phyloP scores from a whole-genome alignment of 2,797 vertebrate species.

The Astyanax mexicanus region DNA sequence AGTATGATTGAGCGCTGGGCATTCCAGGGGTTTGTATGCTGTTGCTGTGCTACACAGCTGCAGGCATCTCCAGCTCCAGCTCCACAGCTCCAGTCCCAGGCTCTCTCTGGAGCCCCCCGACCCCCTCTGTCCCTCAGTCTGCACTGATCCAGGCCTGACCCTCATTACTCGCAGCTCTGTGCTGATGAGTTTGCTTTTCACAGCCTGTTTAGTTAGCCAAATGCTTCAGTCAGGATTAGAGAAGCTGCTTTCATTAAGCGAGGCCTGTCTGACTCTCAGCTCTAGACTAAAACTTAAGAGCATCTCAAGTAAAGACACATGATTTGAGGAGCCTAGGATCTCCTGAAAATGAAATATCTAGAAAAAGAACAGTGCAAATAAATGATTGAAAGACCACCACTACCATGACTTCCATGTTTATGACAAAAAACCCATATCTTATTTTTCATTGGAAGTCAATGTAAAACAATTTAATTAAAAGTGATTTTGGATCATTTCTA shows the following conservation, averaged over 20 bases:
- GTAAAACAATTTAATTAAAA: too few relatives aligned
- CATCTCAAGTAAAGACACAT: not conserved
- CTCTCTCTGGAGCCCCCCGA: not conserved
- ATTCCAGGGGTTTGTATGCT: conserved; percentile 41
- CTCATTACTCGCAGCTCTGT: not conserved
- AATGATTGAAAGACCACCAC: too few relatives aligned
- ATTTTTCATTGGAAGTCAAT: too few relatives aligned
- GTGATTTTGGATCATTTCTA: too few relatives aligned
- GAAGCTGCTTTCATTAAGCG: not conserved
- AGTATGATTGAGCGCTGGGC: conserved; percentile 13
- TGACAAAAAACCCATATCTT: too few relatives aligned
- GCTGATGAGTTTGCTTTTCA: conserved; percentile 32
- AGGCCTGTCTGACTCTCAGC: not conserved
- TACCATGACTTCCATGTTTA: too few relatives aligned
- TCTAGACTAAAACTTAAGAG: not conserved
- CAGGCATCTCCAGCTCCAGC: conserved; percentile 49
- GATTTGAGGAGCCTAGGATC: too few relatives aligned
- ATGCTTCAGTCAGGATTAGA: not conserved
- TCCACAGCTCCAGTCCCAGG: conserved; percentile 20
- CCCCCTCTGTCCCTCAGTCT: not conserved
- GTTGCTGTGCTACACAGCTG: conserved; percentile 33
- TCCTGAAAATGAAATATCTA: not conserved
- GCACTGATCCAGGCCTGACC: conserved; percentile 16
- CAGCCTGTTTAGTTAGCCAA: conserved; percentile 18
- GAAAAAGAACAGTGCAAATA: too few relatives aligned